These are phyloP conservation scores for Caenorhabditis briggsae DNA, from an alignment of 1,140 invertebrate genomes.

Conservation along the genomic window DNA sequence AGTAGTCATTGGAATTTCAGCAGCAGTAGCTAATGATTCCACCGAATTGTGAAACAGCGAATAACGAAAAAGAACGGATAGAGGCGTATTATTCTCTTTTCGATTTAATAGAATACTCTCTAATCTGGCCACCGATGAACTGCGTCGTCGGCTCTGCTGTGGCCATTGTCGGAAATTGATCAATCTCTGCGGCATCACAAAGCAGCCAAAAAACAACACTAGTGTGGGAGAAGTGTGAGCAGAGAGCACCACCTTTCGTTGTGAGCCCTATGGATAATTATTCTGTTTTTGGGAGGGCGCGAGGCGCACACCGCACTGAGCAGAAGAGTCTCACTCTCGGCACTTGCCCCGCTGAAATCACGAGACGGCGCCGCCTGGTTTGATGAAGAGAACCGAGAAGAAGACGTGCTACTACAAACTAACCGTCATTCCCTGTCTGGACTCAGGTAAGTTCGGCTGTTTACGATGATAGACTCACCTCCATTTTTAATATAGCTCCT, in stretches of 20 bases:
- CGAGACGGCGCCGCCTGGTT: slow-evolving; percentile 16
- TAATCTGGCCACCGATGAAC: slow-evolving; percentile 5
- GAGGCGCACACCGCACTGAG: not conserved
- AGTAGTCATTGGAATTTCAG: slow-evolving; percentile 13
- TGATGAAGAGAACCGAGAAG: not conserved
- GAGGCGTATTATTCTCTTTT: not conserved
- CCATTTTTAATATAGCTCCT: not conserved
- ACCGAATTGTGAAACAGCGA: not conserved
- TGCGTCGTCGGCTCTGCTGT: not conserved
- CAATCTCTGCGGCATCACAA: not conserved
- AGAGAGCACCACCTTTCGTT: slow-evolving; percentile 9
- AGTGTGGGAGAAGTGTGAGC: not conserved
- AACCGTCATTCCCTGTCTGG: not conserved
- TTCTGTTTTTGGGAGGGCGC: not conserved
- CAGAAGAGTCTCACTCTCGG: not conserved
- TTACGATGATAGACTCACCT: not conserved
- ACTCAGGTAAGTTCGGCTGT: not conserved
- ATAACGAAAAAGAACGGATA: not conserved
- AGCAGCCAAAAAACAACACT: not conserved
- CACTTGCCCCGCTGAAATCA: not conserved
- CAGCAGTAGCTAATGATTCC: not conserved
- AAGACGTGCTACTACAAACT: not conserved
- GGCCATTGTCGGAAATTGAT: not conserved
- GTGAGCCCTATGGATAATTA: slow-evolving; percentile 28
- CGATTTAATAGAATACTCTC: slow-evolving; percentile 3